Percentiles rank a stretch among this genome's conserved stretches.
Evolutionary conservation across 2,113 vertebrate genomes (phyloP).

Genomic region (Cyprinodon tularosa): DNA sequence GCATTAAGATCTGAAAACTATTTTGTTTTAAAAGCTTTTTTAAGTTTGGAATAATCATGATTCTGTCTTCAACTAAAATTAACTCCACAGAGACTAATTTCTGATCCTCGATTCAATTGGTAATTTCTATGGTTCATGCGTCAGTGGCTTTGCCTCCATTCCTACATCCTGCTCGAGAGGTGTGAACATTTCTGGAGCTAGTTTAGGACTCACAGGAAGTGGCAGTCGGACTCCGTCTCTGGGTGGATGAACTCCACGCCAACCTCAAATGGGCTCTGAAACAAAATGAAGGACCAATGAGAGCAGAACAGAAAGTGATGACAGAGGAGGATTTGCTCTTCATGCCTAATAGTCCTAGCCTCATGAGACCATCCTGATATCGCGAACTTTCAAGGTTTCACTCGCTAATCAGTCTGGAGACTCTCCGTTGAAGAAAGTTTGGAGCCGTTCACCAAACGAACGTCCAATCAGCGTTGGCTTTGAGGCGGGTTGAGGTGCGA

Average conservation of each 20-base stretch:
- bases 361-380: no score
- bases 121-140: no score
- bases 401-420: no score
- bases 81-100: no score
- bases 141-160: background rate
- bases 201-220: slow-evolving; percentile 89
- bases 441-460: no score
- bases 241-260: slow-evolving; percentile 90
- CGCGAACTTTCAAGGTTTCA: no score
- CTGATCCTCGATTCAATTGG: no score
- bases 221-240: slow-evolving; percentile 91
- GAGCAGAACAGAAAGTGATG: background rate
- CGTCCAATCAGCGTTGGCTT: no score
- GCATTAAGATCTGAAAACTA: background rate
- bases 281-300: background rate
- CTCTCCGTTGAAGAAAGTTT: no score
- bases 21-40: background rate
- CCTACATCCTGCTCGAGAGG: background rate
- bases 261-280: slow-evolving; percentile 91
- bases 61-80: no score
- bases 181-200: background rate
- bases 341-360: no score
- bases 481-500: no score
- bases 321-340: background rate
- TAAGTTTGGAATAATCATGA: background rate